Percentiles rank a stretch among this genome's conserved stretches.
Conservation (phyloP, 2,113 vertebrate species). For the Aplodontia rufa region DNA sequence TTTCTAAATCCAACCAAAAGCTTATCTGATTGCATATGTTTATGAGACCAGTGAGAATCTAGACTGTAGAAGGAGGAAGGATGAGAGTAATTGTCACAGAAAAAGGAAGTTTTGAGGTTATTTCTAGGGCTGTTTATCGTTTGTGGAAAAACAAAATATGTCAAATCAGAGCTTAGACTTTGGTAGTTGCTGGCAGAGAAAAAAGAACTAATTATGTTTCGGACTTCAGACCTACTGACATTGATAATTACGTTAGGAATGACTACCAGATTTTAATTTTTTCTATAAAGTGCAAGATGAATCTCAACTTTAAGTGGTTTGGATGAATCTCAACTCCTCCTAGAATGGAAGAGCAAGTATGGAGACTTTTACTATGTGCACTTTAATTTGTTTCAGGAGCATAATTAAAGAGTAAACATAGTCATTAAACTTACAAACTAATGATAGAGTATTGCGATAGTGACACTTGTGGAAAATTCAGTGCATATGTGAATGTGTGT, state of each 20-base stretch:
- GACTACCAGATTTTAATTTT: constrained; percentile 57
- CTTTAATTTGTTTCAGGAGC: neutral
- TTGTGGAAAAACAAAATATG: neutral
- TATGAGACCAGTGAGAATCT: constrained; percentile 67
- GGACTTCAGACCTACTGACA: constrained; percentile 84
- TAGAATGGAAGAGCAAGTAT: constrained; percentile 42
- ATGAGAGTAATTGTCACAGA: constrained; percentile 77
- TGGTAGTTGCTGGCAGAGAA: constrained; percentile 75
- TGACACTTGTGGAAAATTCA: neutral
- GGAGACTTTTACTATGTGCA: neutral
- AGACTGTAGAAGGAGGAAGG: constrained; percentile 45
- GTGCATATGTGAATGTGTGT: neutral
- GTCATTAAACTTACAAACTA: neutral
- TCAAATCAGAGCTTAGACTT: constrained; percentile 78
- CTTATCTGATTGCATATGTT: constrained; percentile 71
- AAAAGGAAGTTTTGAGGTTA: constrained; percentile 61
- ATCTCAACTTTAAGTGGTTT: constrained; percentile 58
- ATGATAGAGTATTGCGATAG: neutral
- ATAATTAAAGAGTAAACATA: neutral
- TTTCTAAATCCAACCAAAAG: constrained; percentile 68
- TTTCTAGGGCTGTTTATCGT: neutral
- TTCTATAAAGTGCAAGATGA: constrained; percentile 68
- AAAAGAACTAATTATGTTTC: constrained; percentile 78
- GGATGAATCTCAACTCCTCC: constrained; percentile 46
- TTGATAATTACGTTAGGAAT: constrained; percentile 79